Conservation (phyloP, 2,888 invertebrate species). For the Crossocerus cetratus region DNA sequence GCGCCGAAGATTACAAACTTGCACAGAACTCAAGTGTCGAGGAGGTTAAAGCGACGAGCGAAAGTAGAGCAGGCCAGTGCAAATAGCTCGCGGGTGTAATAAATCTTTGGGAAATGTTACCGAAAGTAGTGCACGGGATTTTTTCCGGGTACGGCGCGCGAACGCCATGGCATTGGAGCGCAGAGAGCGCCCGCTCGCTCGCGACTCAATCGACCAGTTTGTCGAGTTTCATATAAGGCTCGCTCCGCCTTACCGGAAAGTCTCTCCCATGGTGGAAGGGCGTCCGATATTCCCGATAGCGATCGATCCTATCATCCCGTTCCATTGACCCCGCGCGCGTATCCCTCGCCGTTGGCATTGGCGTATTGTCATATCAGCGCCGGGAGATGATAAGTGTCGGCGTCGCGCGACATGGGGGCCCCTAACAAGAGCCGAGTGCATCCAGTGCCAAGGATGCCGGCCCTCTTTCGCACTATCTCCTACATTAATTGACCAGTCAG, state of each 20-base stretch:
- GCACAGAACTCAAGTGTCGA: no score
- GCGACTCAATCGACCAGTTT: conserved; percentile 68
- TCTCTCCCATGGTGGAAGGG: conserved; percentile 22
- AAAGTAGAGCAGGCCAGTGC: no score
- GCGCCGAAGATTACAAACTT: no score
- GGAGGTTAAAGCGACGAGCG: no score
- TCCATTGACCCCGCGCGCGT: conserved; percentile 50
- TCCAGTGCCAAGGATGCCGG: conserved; percentile 1
- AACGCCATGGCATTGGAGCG: conserved; percentile 33
- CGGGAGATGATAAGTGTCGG: neutral
- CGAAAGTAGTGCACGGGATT: conserved; percentile 38
- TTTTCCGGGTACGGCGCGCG: conserved; percentile 29
- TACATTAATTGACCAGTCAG: conserved; percentile 41
- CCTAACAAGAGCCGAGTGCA: neutral
- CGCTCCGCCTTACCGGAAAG: conserved; percentile 53
- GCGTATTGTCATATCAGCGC: neutral
- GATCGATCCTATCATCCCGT: conserved; percentile 41
- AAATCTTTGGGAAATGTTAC: conserved; percentile 38
- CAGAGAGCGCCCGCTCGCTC: conserved; percentile 36
- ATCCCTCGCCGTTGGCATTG: neutral
- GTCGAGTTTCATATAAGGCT: conserved; percentile 69
- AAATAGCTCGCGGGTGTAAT: conserved; percentile 7
- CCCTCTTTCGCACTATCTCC: conserved; percentile 7
- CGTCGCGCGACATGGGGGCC: neutral
- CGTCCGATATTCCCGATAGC: conserved; percentile 39